phyloP scores from a whole-genome alignment of 2,113 vertebrate genomes.

The Pterocles orientalis region DNA sequence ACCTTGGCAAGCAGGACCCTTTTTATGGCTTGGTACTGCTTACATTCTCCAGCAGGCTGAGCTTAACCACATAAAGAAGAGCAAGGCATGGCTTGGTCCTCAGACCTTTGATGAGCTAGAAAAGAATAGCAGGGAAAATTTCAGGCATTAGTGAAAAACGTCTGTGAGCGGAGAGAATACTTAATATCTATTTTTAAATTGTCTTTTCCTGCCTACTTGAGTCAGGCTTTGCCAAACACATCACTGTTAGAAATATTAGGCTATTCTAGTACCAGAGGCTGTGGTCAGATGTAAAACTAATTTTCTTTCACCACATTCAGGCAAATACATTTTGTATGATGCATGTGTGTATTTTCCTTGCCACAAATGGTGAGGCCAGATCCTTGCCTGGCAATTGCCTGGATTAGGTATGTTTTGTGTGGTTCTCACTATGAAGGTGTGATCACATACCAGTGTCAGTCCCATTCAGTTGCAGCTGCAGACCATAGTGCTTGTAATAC shows the following conservation, averaged over 20 bases:
- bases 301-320: constrained; percentile 9
- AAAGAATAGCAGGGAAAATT: not conserved
- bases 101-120: not conserved
- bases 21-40: not conserved
- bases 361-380: not conserved
- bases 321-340: not conserved
- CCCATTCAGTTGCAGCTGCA: not conserved
- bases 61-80: not conserved
- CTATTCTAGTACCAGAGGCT: not conserved
- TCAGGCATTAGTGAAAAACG: not conserved
- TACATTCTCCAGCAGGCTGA: not conserved
- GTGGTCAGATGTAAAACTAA: constrained; percentile 3
- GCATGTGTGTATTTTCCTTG: not conserved
- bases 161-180: not conserved
- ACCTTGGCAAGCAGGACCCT: not conserved
- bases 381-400: not conserved
- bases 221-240: not conserved
- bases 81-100: not conserved
- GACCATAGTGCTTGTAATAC: not conserved
- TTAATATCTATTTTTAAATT: not conserved
- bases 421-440: not conserved
- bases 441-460: not conserved
- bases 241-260: constrained; percentile 16
- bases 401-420: not conserved
- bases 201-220: not conserved